phyloP scores from a whole-genome alignment of 2,888 invertebrate genomes.

The Drosophila anomalata region DNA sequence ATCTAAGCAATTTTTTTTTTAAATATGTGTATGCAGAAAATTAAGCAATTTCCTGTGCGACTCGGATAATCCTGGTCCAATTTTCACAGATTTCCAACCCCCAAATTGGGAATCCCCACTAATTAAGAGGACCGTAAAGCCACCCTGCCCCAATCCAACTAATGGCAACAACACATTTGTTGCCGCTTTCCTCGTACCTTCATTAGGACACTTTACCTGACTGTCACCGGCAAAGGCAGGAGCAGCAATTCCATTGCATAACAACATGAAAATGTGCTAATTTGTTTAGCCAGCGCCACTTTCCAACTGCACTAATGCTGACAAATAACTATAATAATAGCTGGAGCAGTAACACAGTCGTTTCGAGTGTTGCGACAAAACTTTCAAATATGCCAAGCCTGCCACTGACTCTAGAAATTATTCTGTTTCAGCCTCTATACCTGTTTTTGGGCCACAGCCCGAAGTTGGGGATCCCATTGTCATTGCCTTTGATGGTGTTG shows the following conservation, averaged over 20 bases:
- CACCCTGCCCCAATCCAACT: constrained; percentile 7
- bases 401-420: constrained; percentile 23
- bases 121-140: constrained; percentile 7
- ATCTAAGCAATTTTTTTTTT: constrained; percentile 5
- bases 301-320: constrained; percentile 43
- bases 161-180: constrained; percentile 35
- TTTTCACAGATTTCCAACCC: constrained; percentile 8
- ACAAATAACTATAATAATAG: constrained; percentile 57
- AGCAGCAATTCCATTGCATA: constrained; percentile 32
- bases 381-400: constrained; percentile 70
- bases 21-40: constrained; percentile 14
- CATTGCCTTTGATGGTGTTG: constrained; percentile 50
- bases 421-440: constrained; percentile 14
- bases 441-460: constrained; percentile 1
- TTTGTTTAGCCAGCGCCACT: constrained; percentile 59
- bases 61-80: background rate
- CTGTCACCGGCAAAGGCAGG: constrained; percentile 20
- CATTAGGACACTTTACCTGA: constrained; percentile 38
- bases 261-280: constrained; percentile 59
- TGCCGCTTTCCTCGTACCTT: constrained; percentile 24
- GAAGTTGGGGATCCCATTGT: constrained; percentile 32
- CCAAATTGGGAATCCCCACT: constrained; percentile 4
- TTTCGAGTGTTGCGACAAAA: constrained; percentile 49
- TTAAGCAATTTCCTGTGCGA: background rate
- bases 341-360: constrained; percentile 25